Evolutionary conservation across 2,113 vertebrate species (phyloP), one percentile per base, ranked within the genome.

Genomic region (Vanacampus margaritifer): DNA sequence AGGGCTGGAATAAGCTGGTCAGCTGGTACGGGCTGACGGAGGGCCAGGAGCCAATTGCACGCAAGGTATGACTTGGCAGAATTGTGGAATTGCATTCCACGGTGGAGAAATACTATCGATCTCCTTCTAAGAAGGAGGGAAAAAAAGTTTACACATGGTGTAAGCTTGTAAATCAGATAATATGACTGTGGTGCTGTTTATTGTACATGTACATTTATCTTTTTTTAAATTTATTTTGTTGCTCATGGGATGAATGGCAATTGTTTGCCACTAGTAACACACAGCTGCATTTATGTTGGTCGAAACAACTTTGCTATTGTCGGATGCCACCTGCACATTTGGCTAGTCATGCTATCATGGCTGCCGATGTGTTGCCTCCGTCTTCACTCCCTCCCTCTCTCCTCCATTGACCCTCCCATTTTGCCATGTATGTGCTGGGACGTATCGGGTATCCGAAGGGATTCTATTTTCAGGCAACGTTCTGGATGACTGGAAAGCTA

Each of bases 1-100:
- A 98, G 78, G 97, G 96, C 84, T 99, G 97, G 97, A 98, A 95
- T 88, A 97, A 97, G 85, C 92, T 99, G 48, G 94, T 98, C 85
- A 98, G 96, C 91, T 99, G 97, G 97, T 99, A 99, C 75, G 95
- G 94, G 0, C 69, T 98, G 79, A 92, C 91, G 72, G 95, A 96
- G 24, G 87, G 89, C 80, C 97, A 98, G 84, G 95, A 99, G 82
- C 95, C 97, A 85, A 97, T 99, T 74, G 93, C 96, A 76, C 94
- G 96, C 73, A 98, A 98, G 95, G 97, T 99, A 93, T 53, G 23
- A 35, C 46, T 59, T 23, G 5, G 7, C 13, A 3, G 6, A 43
- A 39, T 28, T 1, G 26, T 23, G 24, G 51, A 26, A 24, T 24
- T 28, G 24, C 8, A 6, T 57, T 16, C 17, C 14, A 17, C 6